A percentile compares a stretch with the other conserved stretches of the same genome.
Evolutionary conservation across 2,888 invertebrate species (phyloP).

Genomic region (Yponomeuta cagnagella): DNA sequence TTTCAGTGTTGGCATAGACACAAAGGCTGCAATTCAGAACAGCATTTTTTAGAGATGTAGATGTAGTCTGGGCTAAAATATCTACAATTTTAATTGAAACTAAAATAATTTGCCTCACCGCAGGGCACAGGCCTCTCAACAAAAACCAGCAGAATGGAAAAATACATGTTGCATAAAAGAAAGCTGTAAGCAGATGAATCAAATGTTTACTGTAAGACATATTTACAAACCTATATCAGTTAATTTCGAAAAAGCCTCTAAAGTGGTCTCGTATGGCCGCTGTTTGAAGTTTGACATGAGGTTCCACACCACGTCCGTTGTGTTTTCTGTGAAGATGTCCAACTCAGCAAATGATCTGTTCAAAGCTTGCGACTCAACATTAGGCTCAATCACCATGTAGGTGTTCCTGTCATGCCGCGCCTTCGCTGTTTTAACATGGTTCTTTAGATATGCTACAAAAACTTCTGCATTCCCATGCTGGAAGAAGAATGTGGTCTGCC

Average conservation of each 20-base stretch:
- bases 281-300: constrained; percentile 66
- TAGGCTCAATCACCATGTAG: constrained; percentile 79
- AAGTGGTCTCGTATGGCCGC: constrained; percentile 87
- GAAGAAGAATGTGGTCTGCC: constrained; percentile 89
- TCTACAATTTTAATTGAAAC: too few species aligned
- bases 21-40: too few species aligned
- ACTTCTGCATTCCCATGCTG: constrained; percentile 90
- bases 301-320: constrained; percentile 80
- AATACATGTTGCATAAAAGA: too few species aligned
- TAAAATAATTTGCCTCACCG: too few species aligned
- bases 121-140: too few species aligned
- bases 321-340: constrained; percentile 84
- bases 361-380: constrained; percentile 79
- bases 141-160: too few species aligned
- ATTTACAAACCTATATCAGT: constrained; percentile 80
- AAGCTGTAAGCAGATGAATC: too few species aligned
- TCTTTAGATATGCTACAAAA: constrained; percentile 79
- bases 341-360: constrained; percentile 92
- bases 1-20: too few species aligned
- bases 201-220: too few species aligned
- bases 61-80: too few species aligned
- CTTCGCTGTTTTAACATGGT: constrained; percentile 78
- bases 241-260: constrained; percentile 91
- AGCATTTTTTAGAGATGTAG: too few species aligned
- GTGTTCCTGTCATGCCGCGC: constrained; percentile 81